Base-by-base conservation (phyloP, 2,797 vertebrate genomes). In the Peromyscus melanophrys region DNA sequence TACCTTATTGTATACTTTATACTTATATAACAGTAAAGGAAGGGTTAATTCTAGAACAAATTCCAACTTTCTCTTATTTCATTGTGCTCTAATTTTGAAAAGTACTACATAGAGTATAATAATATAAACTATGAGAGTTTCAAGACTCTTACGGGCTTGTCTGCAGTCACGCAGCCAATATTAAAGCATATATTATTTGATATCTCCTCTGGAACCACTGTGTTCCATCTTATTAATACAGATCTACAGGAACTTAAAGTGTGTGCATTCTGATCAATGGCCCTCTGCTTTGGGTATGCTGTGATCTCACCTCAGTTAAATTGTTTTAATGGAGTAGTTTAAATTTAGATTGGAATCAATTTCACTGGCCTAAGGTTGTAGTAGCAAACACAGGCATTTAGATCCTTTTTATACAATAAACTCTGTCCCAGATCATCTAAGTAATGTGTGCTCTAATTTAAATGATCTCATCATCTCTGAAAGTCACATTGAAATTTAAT, bases 151-250 rank as follows among this genome's bases (percentile, higher is more conserved):
- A 67, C 37, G 86, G 86, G 93, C 81, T 81, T 43, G 59, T 97
- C 95, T 92, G 0, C 1, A 98, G 6, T 23, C 25, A 27, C 6
- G 5, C 0, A 96, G 82, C 25, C 16, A 77, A 52, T 88, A 69
- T 75, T 92, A 95, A 96, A 96, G 65, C 63, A 89, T 89, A 52
- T 52, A 87, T 96, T 96, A 97, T 96, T 95, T 95, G 95, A 55
- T 95, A 93, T 97, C 82, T 96, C 71, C 55, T 85, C 92, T 85
- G 81, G 77, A 95, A 71, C 71, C 73, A 78, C 75, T 77, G 83
- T 94, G 61, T 55, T 97, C 94, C 94, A 92, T 90, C 93, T 96
- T 95, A 6, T 88, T 97, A 96, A 92, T 92, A 92, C 63, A 95
- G 83, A 86, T 96, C 83, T 73, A 25, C 55, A 92, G 69, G 76